Evolutionary conservation across 2,888 invertebrate species (phyloP), one percentile per base, ranked within the genome.

Genomic region (Drosophila fulvimacula): DNA sequence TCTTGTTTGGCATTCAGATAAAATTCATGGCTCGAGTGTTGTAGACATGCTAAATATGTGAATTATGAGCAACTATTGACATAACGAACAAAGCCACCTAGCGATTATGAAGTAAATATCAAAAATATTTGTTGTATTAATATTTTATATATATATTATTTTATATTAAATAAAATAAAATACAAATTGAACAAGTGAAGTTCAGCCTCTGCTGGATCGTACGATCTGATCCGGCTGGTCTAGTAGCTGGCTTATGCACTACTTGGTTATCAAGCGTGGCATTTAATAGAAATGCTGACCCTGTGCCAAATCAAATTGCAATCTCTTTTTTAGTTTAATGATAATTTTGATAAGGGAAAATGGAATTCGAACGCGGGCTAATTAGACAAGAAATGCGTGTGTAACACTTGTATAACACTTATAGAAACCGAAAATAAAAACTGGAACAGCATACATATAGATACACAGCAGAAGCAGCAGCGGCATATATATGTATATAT

Each of bases 261-360:
- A 38, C 21, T 24, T 36, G 34, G 30, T 71, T 74, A 74, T 76
- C 74, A 74, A 44, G 38, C n/a, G 10, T 24, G n/a, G 11, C 44
- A 15, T 46, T 21, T 41, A 21, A 34, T 38, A 42, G 49, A 58
- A 36, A 58, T 41, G n/a, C 44, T 64, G 61, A 76, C 73, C 69
- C 57, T 57, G 59, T 11, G 59, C 49, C n/a, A 64, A 64, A 57
- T 30, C 62, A 36, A 53, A 65, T 56, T 58, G 75, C 55, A 80
- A 71, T 74, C 69, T 63, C 44, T 61, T 44, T 44, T 62, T 68
- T 56, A 73, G 52, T 56, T 65, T 51, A 69, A 63, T 81, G 69
- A 76, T 79, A 77, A 79, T 79, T 73, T 62, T 82, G 82, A 82
- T 82, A 82, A 85, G 69, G 46, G 1, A 10, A 1, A 9, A 9